A percentile compares a stretch with the other conserved stretches of the same genome.
Evolutionary conservation across 2,113 vertebrate genomes (phyloP).

Genomic region (Hippocampus comes): DNA sequence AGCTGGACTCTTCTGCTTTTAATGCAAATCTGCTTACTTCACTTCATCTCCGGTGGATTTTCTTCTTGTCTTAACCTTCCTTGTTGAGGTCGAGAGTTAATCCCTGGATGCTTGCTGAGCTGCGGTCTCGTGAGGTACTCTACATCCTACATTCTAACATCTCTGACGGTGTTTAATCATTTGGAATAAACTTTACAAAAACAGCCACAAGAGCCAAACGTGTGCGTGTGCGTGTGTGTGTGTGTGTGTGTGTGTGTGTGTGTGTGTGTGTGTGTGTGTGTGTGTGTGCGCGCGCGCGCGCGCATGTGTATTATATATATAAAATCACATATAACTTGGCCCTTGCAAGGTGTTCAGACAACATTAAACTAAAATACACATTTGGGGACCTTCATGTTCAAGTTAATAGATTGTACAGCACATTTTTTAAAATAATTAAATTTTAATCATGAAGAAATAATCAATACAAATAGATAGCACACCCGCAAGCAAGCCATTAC

Average conservation of each 20-base stretch:
- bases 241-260: no score
- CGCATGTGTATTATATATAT: no score
- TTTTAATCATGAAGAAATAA: neutral
- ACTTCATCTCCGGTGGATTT: neutral
- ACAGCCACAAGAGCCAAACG: no score
- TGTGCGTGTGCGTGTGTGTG: no score
- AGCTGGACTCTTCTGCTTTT: neutral
- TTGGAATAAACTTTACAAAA: neutral
- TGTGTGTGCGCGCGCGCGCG: no score
- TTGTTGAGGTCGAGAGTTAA: slow-evolving; percentile 2
- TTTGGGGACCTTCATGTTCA: neutral
- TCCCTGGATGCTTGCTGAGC: neutral
- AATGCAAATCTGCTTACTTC: slow-evolving; percentile 2
- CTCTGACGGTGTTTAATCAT: neutral
- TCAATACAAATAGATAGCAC: neutral
- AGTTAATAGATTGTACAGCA: neutral
- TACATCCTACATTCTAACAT: neutral
- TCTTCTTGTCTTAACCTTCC: neutral
- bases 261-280: no score
- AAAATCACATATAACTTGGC: neutral
- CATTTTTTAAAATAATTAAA: neutral
- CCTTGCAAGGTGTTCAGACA: neutral
- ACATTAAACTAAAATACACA: neutral
- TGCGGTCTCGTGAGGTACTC: neutral
- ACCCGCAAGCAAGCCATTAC: neutral